Base-by-base conservation (phyloP, 2,113 vertebrate species). In the Genyomyrus donnyi region DNA sequence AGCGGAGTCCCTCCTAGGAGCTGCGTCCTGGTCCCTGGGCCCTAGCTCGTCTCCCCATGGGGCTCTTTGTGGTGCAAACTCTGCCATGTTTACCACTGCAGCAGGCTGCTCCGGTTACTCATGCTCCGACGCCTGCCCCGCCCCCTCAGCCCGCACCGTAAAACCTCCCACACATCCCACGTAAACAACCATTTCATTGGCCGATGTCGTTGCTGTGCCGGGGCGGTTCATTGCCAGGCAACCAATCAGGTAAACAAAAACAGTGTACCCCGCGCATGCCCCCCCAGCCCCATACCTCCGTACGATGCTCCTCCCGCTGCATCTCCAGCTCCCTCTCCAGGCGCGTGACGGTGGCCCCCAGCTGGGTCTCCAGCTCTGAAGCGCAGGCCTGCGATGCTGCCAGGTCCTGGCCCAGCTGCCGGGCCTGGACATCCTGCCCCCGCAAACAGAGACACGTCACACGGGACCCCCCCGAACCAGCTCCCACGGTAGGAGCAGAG, bases 281-380 rank as follows among this genome's bases (percentile, higher is more conserved):
- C 70, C 70, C 31, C 35, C 31, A 35, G 1, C 31, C 70, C 70
- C 70, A 0, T 91, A 96, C 95, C 95, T 96, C 96, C 84, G 86
- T 92, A 90, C 92, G 92, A 91, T 96, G 95, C 89, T 94, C 94
- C 83, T 94, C 93, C 89, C 89, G 93, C 91, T 95, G 94, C 92
- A 91, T 62, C 90, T 95, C 94, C 91, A 95, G 90, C 92, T 97
- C 94, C 92, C 92, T 90, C 92, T 95, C 96, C 42, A 98, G 92
- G 88, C 94, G 93, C 39, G 94, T 90, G 85, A 97, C 91, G 8
- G 92, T 93, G 88, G 90, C 91, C 92, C 95, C 93, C 92, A 96
- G 85, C 90, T 97, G 93, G 87, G 90, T 91, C 92, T 96, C 93
- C 92, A 96, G 87, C 90, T 97, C 95, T 85, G 92, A 92, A 94